phyloP scores from a whole-genome alignment of 2,888 invertebrate genomes.

The Agrotis clavis region DNA sequence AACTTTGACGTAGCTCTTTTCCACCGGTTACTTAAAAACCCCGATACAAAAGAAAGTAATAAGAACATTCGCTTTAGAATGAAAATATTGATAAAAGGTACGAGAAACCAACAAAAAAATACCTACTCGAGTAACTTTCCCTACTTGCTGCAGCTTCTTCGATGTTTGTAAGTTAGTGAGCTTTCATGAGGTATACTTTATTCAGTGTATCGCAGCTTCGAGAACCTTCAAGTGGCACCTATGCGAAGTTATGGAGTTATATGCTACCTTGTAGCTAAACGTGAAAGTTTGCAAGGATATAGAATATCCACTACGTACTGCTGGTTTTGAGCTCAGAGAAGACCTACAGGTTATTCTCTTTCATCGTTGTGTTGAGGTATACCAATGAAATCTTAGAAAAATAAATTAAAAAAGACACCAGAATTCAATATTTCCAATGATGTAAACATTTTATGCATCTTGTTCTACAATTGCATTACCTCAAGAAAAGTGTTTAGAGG shows the following conservation, averaged over 20 bases:
- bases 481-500: no score
- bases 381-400: neutral
- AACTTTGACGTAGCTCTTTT: no score
- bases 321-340: neutral
- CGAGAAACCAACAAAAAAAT: neutral
- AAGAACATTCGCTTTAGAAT: no score
- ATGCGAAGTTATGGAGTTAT: conserved; percentile 28
- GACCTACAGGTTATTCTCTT: neutral
- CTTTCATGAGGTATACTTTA: conserved; percentile 46
- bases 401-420: neutral
- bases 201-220: conserved; percentile 29
- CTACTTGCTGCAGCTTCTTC: conserved; percentile 20
- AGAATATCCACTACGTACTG: neutral
- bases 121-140: neutral
- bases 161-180: conserved; percentile 27
- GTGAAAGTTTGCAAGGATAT: conserved; percentile 35
- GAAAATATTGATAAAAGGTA: neutral
- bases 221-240: conserved; percentile 20
- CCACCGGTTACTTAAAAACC: no score
- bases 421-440: neutral
- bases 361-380: neutral
- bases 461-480: no score
- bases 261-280: conserved; percentile 35
- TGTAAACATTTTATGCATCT: no score
- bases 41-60: no score